Base-by-base conservation (phyloP, 2,888 invertebrate species). In the Odiellus spinosus region DNA sequence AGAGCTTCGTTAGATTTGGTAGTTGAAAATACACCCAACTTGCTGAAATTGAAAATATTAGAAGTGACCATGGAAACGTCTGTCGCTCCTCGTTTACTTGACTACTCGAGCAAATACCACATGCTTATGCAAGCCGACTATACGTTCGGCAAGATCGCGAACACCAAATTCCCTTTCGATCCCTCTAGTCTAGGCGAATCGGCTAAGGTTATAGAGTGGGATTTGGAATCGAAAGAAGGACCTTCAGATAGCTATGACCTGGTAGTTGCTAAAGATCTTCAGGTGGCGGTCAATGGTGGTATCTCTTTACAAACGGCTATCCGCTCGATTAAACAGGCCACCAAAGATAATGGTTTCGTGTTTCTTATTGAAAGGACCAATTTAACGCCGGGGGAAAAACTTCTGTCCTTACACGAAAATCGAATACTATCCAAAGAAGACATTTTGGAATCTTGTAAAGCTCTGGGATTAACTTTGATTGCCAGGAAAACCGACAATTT, bases 11-110 rank as follows among this genome's bases (percentile, higher is more conserved):
- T 85, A 45, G 86, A 88, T 63, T 66, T 82, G 10, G 77, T 80
- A 18, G 65, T 80, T 33, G 90, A 91, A 70, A 91, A 90, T 64
- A 73, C 75, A 14, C 69, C 71, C 34, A 73, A 77, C 11, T 64
- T 77, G 26, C 26, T 26, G 3, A 82, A 80, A 60, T 65, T 90
- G 15, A 83, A 82, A 66, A 70, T 77, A 14, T 70, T 74, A 12
- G 88, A 91, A 71, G 67, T 77, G 5, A 73, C 54, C 20, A 46
- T 51, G 2, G 48, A 49, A n/a, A 39, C 41, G 3, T 38, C 50
- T 10, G 15, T 58, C 1, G 39, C 39, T 14, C 3, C 46, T n/a
- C 44, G 48, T 21, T 44, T 58, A 2, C 45, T 40, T n/a, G 46
- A 49, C 32, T 48, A 47, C 6, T 18, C 57, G 2, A 46, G 52